Conservation (phyloP, 2,113 vertebrate species). For the Oreochromis spilurus region DNA sequence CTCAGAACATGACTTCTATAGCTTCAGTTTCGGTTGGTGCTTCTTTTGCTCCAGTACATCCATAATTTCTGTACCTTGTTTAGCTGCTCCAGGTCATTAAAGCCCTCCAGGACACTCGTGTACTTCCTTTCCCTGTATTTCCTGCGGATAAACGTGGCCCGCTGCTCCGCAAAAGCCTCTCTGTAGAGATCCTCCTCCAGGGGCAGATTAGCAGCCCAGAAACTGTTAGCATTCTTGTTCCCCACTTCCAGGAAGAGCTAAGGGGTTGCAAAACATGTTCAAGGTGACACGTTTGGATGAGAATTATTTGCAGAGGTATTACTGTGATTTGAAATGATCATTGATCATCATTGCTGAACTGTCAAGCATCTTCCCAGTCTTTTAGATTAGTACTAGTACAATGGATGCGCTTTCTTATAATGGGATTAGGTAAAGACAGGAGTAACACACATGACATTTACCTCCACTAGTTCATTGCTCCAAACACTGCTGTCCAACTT, state of each 20-base stretch:
- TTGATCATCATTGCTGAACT: neutral
- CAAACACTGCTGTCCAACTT: constrained; percentile 95
- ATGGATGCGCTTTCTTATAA: neutral
- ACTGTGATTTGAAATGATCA: neutral
- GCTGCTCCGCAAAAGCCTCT: constrained; percentile 78
- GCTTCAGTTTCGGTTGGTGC: neutral
- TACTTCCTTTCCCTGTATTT: constrained; percentile 94
- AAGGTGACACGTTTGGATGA: neutral
- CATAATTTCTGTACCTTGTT: constrained; percentile 79
- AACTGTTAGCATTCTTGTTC: constrained; percentile 88
- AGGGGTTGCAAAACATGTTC: neutral
- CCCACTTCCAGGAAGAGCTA: constrained; percentile 92
- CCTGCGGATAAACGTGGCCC: constrained; percentile 82
- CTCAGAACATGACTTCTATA: neutral
- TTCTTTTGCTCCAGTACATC: neutral
- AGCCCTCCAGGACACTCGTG: constrained; percentile 66
- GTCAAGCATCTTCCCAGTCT: neutral
- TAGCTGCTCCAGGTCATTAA: constrained; percentile 79
- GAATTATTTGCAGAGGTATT: neutral
- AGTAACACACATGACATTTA: neutral
- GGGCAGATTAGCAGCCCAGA: constrained; percentile 90
- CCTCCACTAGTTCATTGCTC: constrained; percentile 97
- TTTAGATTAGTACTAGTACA: neutral
- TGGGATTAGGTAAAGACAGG: neutral
- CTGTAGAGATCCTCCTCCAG: constrained; percentile 79